Evolutionary conservation across 2,888 invertebrate genomes (phyloP), one percentile per base, ranked within the genome.

Genomic region (Cordilura impudica): DNA sequence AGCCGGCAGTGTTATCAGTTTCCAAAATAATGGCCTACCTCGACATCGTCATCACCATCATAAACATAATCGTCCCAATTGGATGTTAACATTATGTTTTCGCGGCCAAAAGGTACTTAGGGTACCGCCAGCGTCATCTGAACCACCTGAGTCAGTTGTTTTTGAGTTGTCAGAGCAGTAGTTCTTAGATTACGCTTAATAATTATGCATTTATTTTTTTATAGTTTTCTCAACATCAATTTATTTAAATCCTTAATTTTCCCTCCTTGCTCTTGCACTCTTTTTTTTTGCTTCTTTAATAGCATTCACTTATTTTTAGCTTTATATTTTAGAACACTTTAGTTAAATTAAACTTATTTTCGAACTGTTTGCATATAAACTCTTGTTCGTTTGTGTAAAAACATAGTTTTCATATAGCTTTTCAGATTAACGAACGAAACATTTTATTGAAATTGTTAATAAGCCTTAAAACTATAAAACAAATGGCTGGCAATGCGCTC

Each of bases 141-240:
- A 87, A 85, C 89, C 89, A 86, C 89, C 89, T 83, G 90, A 90
- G 90, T 90, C 90, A 90, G 90, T 90, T 89, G 87, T 89, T 87
- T 90, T 90, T 89, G 89, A 90, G 87, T 88, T 90, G 87, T 90
- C 90, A 87, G 89, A 89, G 88, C 89, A 88, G 85, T 89, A 89
- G 89, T 81, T 81, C 31, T 81, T 81, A 81, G 78, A 77, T 78
- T 54, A 72, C 67, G 65, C 73, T 80, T 63, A 63, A 47, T 72
- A 75, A 51, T 49, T 70, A 69, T 75, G 61, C 71, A 76, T 79
- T 61, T 81, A 54, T 79, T 81, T 82, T 56, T 81, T 61, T 23
- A 43, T 35, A 26, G 43, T 23, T 73, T 7, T 45, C 39, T 47
- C 53, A 81, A 72, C 85, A 21, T 63, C 56, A 23, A 35, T 21